phyloP scores from a whole-genome alignment of 2,797 vertebrate genomes.

The Sarcophilus harrisii region DNA sequence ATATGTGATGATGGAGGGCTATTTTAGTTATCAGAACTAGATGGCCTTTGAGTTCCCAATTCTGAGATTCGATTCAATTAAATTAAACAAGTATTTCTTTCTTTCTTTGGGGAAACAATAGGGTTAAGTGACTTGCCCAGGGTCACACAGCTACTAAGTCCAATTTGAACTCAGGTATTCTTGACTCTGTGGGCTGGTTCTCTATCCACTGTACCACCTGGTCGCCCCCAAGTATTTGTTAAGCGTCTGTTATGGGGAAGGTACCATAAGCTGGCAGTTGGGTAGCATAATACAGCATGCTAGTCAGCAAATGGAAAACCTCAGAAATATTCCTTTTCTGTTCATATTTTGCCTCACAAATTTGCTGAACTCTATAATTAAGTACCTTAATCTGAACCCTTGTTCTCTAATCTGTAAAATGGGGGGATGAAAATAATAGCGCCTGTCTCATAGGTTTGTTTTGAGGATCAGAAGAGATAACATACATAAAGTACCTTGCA shows the following conservation, averaged over 20 bases:
- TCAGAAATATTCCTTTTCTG: neutral
- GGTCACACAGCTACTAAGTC: too few species aligned
- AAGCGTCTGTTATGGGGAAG: neutral
- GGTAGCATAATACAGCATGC: neutral
- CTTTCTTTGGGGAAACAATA: neutral
- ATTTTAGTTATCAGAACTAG: neutral
- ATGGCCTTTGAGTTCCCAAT: neutral
- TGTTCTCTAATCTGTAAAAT: neutral
- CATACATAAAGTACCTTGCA: neutral
- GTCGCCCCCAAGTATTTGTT: neutral
- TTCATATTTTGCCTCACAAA: neutral
- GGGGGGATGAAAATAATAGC: neutral
- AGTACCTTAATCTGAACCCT: neutral
- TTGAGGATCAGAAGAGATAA: neutral
- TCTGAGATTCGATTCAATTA: neutral
- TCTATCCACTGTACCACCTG: neutral
- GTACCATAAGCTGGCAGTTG: neutral
- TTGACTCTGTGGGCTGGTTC: neutral
- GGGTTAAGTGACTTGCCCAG: too few species aligned
- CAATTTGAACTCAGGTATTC: neutral
- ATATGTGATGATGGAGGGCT: neutral
- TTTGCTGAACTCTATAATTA: neutral
- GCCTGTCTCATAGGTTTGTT: neutral
- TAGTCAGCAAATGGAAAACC: neutral
- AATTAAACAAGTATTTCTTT: neutral